Evolutionary conservation across 2,113 vertebrate species (phyloP).

Genomic region (Gnathonemus echidnorhynchus): DNA sequence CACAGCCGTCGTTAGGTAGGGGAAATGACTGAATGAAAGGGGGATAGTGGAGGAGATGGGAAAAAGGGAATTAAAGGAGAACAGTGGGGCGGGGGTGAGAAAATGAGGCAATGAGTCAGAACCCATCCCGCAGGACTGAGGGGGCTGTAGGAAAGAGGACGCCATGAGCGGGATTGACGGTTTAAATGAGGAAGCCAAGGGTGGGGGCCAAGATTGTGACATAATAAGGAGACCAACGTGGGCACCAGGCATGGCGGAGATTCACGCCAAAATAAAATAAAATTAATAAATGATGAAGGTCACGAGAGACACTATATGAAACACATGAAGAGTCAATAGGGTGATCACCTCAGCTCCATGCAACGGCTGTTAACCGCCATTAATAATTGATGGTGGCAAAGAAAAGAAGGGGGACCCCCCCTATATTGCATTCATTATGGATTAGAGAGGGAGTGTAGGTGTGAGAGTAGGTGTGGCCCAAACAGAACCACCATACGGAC

Average conservation of each 20-base stretch:
- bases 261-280: background rate
- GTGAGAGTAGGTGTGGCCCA: background rate
- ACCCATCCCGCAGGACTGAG: slow-evolving; percentile 64
- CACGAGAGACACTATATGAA: background rate
- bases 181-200: slow-evolving; percentile 44
- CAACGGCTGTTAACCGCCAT: background rate
- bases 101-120: slow-evolving; percentile 59
- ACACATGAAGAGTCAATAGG: background rate
- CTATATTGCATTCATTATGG: background rate
- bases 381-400: background rate
- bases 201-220: background rate
- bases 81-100: slow-evolving; percentile 14
- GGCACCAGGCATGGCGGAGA: slow-evolving; percentile 29
- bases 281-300: background rate
- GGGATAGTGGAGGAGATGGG: background rate
- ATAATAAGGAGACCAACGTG: slow-evolving; percentile 19
- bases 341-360: background rate
- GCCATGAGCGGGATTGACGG: slow-evolving; percentile 58
- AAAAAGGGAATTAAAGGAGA: background rate
- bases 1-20: background rate
- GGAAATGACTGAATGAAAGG: background rate
- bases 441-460: background rate
- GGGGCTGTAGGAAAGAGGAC: slow-evolving; percentile 64
- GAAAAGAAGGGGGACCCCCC: slow-evolving; percentile 18
- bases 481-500: background rate